Evolutionary conservation across 2,113 vertebrate species (phyloP), one percentile per base, ranked within the genome.

Genomic region (Tylochromis polylepis): DNA sequence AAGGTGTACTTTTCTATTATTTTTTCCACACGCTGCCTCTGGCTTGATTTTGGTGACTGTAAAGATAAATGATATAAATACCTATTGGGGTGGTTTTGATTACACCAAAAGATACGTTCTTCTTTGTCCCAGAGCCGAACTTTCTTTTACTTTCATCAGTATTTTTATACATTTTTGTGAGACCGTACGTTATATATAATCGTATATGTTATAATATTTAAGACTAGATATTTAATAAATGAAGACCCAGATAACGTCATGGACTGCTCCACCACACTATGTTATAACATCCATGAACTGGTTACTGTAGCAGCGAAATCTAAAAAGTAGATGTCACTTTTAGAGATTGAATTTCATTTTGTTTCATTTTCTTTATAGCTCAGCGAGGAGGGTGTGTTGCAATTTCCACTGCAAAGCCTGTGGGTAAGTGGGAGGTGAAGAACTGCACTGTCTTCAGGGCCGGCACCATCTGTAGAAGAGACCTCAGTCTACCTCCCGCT

Each of bases 361-460:
- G 24, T 70, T 81, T 46, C 5, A 34, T 82, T 14, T 51, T 11
- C 27, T 29, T 80, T 87, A 56, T 59, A 96, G 96, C 4, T 2
- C n/a, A 6, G 41, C 84, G 85, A 4, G 97, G 97, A 27, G 97
- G 97, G 29, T 99, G 98, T 81, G 98, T 95, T 41, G 97, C 95
- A 65, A 97, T 99, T 95, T 94, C 97, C 57, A 96, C 96, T 8
- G 94, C 92, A 49, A 95, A 88, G 79, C 95, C 95, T 34, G 86
- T 98, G 87, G 99, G 99, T 85, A 97, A 93, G 79, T 99, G 99
- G 99, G 96, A 96, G 81, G 96, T 97, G 75, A 97, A 97, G 91
- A 96, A 98, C 91, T 99, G 99, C 83, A 96, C 91, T 80, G 56
- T 79, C 9, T 97, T 98, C 92, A 97, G 95, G 95, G 99, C 98